Evolutionary conservation across 2,888 invertebrate species (phyloP), one percentile per base, ranked within the genome.

Genomic region (Tipula vernalis): DNA sequence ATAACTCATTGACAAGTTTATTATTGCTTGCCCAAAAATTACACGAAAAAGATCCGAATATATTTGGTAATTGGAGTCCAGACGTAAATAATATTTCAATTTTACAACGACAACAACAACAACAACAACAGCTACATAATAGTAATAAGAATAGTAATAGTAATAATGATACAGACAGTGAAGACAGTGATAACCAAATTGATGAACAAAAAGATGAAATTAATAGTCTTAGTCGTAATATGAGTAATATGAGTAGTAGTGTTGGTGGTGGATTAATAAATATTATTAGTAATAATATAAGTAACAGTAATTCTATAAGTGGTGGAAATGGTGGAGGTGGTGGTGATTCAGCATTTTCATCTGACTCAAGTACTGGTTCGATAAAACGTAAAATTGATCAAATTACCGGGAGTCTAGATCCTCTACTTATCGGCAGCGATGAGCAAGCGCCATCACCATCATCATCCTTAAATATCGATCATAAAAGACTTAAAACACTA

Each of bases 1-100:
- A 98, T 90, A 97, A 97, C 92, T 98, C 98, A 87, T 93, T 98
- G 88, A 96, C 96, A 89, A 98, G 98, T 91, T 93, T 98, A 44
- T 94, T 97, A 94, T 93, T 95, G 88, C 92, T 97, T 88, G 96
- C 97, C 47, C 94, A 95, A 89, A 96, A 95, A 90, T 93, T 97
- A 88, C 95, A 96, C 90, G 95, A 96, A 89, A 96, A 96, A 90
- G 96, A 96, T 91, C 96, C 96, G 5, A 94, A 93, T 36, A 96
- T 96, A 91, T 91, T 96, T 90, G 95, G 95, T 88, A 89, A 15
- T 57, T 85, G 51, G 71, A 86, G 5, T 44, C 86, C 86, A 13
- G 86, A 86, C 28, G 13, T n/a, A 15, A 41, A 39, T 84, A 84
- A 84, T 84, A 84, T 39, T 39, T 39, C 36, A 10, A 84, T 84